A percentile compares a stretch with the other conserved stretches of the same genome.
phyloP scores from a whole-genome alignment of 2,888 invertebrate genomes.

The Conchocele bisecta region DNA sequence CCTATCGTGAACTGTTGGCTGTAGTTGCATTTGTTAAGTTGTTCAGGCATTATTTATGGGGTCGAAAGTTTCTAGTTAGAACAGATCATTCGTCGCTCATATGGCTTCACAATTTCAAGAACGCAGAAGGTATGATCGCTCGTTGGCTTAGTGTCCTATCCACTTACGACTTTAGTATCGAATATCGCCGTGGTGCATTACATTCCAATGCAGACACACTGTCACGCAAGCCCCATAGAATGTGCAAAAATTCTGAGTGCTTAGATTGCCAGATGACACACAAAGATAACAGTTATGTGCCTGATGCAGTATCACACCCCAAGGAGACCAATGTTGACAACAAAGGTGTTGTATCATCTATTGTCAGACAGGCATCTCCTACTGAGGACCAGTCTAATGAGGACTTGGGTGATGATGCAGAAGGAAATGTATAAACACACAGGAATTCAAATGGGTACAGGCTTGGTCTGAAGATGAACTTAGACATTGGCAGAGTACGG shows the following conservation, averaged over 20 bases:
- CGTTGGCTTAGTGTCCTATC: slow-evolving; percentile 33
- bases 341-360: too few relatives aligned
- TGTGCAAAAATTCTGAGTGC: slow-evolving; percentile 21
- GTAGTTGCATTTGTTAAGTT: slow-evolving; percentile 26
- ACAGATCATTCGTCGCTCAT: slow-evolving; percentile 1
- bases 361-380: too few relatives aligned
- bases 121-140: slow-evolving; percentile 38
- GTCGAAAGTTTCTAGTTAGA: slow-evolving; percentile 7
- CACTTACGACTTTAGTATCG: slow-evolving; percentile 30
- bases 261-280: too few relatives aligned
- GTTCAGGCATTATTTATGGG: slow-evolving; percentile 26
- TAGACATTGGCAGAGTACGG: too few relatives aligned
- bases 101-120: slow-evolving; percentile 38
- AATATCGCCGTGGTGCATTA: slow-evolving; percentile 25
- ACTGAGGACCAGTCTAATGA: too few relatives aligned
- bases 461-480: too few relatives aligned
- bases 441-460: too few relatives aligned
- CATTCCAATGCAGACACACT: slow-evolving; percentile 41
- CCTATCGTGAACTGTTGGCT: slow-evolving; percentile 14
- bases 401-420: too few relatives aligned
- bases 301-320: too few relatives aligned
- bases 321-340: too few relatives aligned
- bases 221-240: slow-evolving; percentile 13
- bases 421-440: too few relatives aligned
- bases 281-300: too few relatives aligned